phyloP scores from a whole-genome alignment of 2,888 invertebrate species.

The Leucophenga montana region DNA sequence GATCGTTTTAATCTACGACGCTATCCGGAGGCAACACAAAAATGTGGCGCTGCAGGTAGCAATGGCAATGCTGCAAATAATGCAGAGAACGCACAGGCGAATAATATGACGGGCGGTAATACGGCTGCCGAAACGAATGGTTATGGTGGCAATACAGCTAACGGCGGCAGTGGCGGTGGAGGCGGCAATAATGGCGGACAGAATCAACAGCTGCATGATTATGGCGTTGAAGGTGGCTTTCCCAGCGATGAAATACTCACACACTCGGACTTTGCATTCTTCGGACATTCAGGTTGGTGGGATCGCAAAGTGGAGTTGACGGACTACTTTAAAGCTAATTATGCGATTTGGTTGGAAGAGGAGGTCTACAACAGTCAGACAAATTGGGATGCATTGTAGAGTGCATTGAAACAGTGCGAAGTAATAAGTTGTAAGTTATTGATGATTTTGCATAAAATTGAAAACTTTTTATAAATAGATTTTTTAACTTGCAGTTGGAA shows the following conservation, averaged over 20 bases:
- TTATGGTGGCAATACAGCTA: slow-evolving; percentile 49
- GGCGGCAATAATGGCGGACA: slow-evolving; percentile 48
- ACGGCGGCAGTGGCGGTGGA: slow-evolving; percentile 42
- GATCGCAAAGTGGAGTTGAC: slow-evolving; percentile 81
- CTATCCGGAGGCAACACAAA: slow-evolving; percentile 78
- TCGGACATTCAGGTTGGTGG: slow-evolving; percentile 73
- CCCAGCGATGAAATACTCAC: slow-evolving; percentile 72
- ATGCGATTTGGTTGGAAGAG: slow-evolving; percentile 95
- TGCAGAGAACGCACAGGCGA: slow-evolving; percentile 60
- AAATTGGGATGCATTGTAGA: slow-evolving; percentile 80
- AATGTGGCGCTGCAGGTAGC: slow-evolving; percentile 62
- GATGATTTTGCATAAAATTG: not conserved
- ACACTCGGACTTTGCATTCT: slow-evolving; percentile 71
- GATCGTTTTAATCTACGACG: slow-evolving; percentile 96
- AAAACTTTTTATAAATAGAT: not conserved
- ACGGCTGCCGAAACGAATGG: slow-evolving; percentile 58
- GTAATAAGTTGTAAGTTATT: not conserved
- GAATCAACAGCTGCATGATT: slow-evolving; percentile 62
- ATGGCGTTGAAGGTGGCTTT: slow-evolving; percentile 69
- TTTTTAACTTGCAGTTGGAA: not conserved
- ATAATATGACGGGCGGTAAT: slow-evolving; percentile 60
- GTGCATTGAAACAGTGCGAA: not conserved
- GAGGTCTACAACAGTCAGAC: slow-evolving; percentile 93
- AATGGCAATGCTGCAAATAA: slow-evolving; percentile 69
- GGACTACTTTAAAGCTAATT: slow-evolving; percentile 93